Evolutionary conservation across 2,888 invertebrate genomes (phyloP), one percentile per base, ranked within the genome.

Genomic region (Calameuta idolon): DNA sequence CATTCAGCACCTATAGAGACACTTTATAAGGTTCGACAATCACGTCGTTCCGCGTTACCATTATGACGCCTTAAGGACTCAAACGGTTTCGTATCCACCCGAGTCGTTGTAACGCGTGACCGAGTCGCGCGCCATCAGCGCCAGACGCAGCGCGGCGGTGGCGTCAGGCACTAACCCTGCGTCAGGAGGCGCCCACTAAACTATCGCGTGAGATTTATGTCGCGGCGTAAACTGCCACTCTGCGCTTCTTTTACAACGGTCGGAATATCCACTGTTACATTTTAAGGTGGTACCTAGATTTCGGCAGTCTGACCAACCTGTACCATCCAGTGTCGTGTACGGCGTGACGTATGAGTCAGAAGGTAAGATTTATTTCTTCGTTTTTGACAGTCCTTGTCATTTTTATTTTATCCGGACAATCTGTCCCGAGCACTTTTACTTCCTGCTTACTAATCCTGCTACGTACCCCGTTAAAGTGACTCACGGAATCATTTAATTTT

Each of bases 181-280:
- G 75, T 55, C 34, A 31, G 31, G 30, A 71, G 68, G 69, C 75
- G 75, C 73, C 75, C 73, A 75, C 69, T 78, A 68, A 78, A 78
- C 78, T 71, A 78, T 78, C 34, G 37, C 34, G 69, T 69, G 34
- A 73, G 78, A 78, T 78, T 78, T 78, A 78, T 75, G 78, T 75
- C 73, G n/a, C 69, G 35, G 34, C 75, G 34, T 78, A 75, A 78
- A 78, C 75, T 34, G 74, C 75, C 75, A 71, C 75, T 34, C 71
- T 31, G 15, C 78, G 69, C 68, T 40, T 75, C 78, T 78, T 74
- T 69, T 69, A 75, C 55, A 30, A 40, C 34, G 15, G 11, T 69
- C 5, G 40, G 4, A 75, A n/a, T 71, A 78, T n/a, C 40, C 40
- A 73, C 30, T 73, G 78, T 78, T 78, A 73, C 75, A 35, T 75